phyloP scores from a whole-genome alignment of 2,888 invertebrate species.

The Synanthedon myopaeformis region DNA sequence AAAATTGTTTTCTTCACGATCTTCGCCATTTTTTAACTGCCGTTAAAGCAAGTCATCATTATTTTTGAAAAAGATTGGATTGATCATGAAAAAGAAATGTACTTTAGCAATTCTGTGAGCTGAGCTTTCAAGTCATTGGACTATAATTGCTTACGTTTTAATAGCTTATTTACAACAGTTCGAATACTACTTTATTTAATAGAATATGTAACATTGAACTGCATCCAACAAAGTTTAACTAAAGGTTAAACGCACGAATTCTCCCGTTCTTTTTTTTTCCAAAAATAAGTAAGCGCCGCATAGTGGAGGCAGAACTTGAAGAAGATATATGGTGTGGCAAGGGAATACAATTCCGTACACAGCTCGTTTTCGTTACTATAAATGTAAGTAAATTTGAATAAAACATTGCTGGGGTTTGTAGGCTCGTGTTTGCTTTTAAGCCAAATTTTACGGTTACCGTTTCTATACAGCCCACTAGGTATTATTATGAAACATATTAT shows the following conservation, averaged over 20 bases:
- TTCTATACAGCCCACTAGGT: too few relatives aligned
- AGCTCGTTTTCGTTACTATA: constrained; percentile 68
- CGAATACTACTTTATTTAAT: too few relatives aligned
- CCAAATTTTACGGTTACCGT: constrained; percentile 1
- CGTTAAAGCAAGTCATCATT: too few relatives aligned
- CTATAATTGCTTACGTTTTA: too few relatives aligned
- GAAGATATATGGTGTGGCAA: constrained; percentile 65
- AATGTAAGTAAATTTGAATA: constrained; percentile 72
- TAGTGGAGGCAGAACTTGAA: constrained; percentile 33
- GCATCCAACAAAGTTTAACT: background rate
- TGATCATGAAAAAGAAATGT: too few relatives aligned
- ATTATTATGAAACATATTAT: too few relatives aligned
- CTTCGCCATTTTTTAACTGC: too few relatives aligned
- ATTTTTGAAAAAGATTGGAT: too few relatives aligned
- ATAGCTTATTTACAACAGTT: too few relatives aligned
- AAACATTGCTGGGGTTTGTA: constrained; percentile 46
- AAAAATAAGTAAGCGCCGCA: constrained; percentile 55
- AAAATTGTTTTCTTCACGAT: too few relatives aligned
- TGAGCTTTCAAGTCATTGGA: too few relatives aligned
- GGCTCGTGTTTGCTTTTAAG: constrained; percentile 8
- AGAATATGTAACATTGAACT: constrained; percentile 7
- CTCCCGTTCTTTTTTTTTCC: constrained; percentile 14
- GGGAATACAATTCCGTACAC: constrained; percentile 64
- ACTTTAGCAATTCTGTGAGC: too few relatives aligned
- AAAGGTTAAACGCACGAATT: constrained; percentile 11